Percentiles rank a stretch among this genome's conserved stretches.
phyloP scores from a whole-genome alignment of 2,888 invertebrate species.

The Loripinus fragilis region DNA sequence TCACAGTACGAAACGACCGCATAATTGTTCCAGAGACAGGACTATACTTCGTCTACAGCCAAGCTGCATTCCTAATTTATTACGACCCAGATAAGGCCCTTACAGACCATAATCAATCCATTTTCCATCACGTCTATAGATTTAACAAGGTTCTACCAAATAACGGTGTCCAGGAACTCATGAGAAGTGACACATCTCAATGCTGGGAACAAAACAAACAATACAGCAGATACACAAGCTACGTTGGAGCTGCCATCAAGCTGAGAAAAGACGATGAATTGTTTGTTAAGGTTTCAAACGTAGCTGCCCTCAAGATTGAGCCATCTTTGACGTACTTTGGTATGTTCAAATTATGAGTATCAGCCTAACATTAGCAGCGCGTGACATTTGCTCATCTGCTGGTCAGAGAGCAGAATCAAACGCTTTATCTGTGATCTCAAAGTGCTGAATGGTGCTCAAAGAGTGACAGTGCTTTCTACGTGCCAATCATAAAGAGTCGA shows the following conservation, averaged over 20 bases:
- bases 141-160: conserved; percentile 61
- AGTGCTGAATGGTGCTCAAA: conserved; percentile 4
- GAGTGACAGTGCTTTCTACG: not conserved
- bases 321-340: conserved; percentile 44
- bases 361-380: too few relatives aligned
- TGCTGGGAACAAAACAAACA: conserved; percentile 61
- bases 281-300: conserved; percentile 59
- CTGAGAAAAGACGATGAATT: conserved; percentile 61
- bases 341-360: conserved; percentile 51
- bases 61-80: conserved; percentile 58
- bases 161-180: conserved; percentile 58
- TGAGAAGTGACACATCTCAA: conserved; percentile 61
- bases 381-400: not conserved
- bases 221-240: conserved; percentile 65
- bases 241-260: conserved; percentile 57
- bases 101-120: conserved; percentile 32
- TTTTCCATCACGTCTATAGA: conserved; percentile 63
- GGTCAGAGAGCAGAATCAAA: not conserved
- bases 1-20: conserved; percentile 47
- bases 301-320: conserved; percentile 28
- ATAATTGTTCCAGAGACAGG: conserved; percentile 60
- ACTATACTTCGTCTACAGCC: conserved; percentile 65
- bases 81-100: conserved; percentile 39
- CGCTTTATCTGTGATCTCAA: not conserved
- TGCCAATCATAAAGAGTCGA: too few relatives aligned